A percentile compares a stretch with the other conserved stretches of the same genome.
Evolutionary conservation across 1,140 invertebrate genomes (phyloP).

Genomic region (Anastrepha ludens): DNA sequence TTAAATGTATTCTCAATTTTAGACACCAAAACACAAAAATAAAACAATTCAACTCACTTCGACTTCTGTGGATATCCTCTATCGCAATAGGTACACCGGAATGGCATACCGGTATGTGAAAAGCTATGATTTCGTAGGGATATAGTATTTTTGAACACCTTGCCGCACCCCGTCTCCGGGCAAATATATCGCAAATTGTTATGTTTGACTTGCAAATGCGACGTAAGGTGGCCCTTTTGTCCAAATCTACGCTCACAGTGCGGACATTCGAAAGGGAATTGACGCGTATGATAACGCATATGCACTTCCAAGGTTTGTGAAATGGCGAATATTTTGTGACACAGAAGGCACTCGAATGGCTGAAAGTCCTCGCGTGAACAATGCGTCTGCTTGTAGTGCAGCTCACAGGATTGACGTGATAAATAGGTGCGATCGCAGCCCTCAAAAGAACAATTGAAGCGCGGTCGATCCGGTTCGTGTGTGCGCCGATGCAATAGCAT

Average conservation of each 20-base stretch:
- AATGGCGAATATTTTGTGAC: slow-evolving; percentile 75
- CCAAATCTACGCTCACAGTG: slow-evolving; percentile 77
- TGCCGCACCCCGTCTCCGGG: slow-evolving; percentile 59
- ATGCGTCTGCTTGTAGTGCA: slow-evolving; percentile 61
- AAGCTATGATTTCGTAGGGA: slow-evolving; percentile 62
- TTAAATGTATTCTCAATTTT: background rate
- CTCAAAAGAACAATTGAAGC: slow-evolving; percentile 55
- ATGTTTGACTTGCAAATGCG: slow-evolving; percentile 73
- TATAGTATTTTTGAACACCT: slow-evolving; percentile 62
- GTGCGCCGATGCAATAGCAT: slow-evolving; percentile 61
- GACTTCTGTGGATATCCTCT: slow-evolving; percentile 62
- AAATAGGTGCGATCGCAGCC: slow-evolving; percentile 60
- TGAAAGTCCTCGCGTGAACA: background rate
- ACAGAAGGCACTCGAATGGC: slow-evolving; percentile 69
- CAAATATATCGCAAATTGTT: slow-evolving; percentile 61
- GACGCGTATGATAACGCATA: slow-evolving; percentile 78
- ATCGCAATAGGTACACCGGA: slow-evolving; percentile 62
- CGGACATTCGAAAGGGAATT: slow-evolving; percentile 76
- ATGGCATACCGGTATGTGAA: slow-evolving; percentile 63
- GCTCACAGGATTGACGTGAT: slow-evolving; percentile 61
- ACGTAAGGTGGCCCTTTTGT: slow-evolving; percentile 77
- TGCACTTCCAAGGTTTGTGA: slow-evolving; percentile 78
- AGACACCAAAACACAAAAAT: background rate
- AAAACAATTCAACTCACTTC: slow-evolving; percentile 59
- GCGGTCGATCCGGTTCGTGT: slow-evolving; percentile 59